Base-by-base conservation (phyloP, 2,888 invertebrate genomes). In the Thereva nobilitata region DNA sequence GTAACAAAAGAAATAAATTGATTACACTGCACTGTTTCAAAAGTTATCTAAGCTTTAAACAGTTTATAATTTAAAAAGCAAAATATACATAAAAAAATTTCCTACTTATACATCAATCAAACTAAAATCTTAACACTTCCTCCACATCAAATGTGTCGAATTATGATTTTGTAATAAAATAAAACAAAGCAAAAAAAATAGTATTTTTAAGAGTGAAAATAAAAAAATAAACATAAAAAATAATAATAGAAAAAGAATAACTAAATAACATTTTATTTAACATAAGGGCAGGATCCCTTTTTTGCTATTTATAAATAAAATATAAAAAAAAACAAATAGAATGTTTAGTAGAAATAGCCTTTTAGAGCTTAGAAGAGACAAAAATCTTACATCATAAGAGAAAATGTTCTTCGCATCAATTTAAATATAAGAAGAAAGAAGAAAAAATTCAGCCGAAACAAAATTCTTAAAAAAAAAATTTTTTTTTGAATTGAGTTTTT, bases 211-310 rank as follows among this genome's bases (percentile, higher is more conserved):
- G 23, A 23, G 23, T 23, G 23, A 23, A 23, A 23, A 23, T 23
- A 23, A 23, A 23, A 23, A 23, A 23, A 23, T 23, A 23, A 23
- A 23, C 23, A 23, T 23, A 23, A 23, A 23, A 23, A 23, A 23
- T 23, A 23, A 23, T 23, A 23, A 23, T 23, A 23, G 23, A 23
- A 4, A 45, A 37, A 64, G 44, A n/a, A 49, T 47, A 49, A 45
- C n/a, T 7, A 64, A 63, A 55, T 6, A 7, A 34, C n/a, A 66
- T 56, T 69, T 67, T 66, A 67, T 67, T 69, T 67, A 69, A 69
- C 44, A 57, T 63, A 69, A 67, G 69, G 69, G 69, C 69, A 67
- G 69, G 69, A 69, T 67, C 69, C 69, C 69, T 67, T 65, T 59
- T 67, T 67, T 69, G 67, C 69, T 66, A 69, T 63, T 68, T 68